Conservation (phyloP, 2,113 vertebrate species). For the Solea solea region DNA sequence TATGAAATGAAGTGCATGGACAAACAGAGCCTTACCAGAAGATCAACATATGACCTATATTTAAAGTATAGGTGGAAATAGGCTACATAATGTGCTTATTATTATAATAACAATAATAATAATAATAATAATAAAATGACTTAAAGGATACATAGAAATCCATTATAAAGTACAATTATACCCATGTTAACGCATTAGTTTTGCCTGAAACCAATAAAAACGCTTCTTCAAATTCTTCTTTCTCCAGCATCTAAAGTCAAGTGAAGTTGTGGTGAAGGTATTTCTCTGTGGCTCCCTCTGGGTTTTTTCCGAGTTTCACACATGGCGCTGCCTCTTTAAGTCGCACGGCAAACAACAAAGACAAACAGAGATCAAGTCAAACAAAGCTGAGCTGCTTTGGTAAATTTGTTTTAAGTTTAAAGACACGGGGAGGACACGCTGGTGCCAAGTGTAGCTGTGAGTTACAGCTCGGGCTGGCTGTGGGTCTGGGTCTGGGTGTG, state of each 20-base stretch:
- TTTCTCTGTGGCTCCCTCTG: background rate
- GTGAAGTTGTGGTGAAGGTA: background rate
- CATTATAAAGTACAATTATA: too few species aligned
- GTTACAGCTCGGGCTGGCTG: slow-evolving; percentile 37
- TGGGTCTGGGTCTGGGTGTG: background rate
- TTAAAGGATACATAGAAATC: too few species aligned
- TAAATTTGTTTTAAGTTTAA: slow-evolving; percentile 52
- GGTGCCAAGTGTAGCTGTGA: slow-evolving; percentile 60
- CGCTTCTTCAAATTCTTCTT: background rate
- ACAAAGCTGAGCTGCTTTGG: slow-evolving; percentile 28
- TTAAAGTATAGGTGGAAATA: background rate
- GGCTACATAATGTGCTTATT: background rate
- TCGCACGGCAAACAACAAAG: slow-evolving; percentile 41
- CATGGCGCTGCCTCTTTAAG: slow-evolving; percentile 16
- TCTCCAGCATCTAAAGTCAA: background rate
- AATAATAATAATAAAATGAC: too few species aligned
- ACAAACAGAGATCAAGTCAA: slow-evolving; percentile 28
- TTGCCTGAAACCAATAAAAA: background rate
- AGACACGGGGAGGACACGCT: slow-evolving; percentile 43
- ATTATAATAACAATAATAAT: too few species aligned
- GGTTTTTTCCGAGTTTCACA: background rate
- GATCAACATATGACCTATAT: background rate
- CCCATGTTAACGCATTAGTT: background rate
- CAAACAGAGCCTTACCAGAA: background rate
- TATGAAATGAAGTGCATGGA: background rate